Evolutionary conservation across 2,888 invertebrate species (phyloP).

Genomic region (Luperina testacea): DNA sequence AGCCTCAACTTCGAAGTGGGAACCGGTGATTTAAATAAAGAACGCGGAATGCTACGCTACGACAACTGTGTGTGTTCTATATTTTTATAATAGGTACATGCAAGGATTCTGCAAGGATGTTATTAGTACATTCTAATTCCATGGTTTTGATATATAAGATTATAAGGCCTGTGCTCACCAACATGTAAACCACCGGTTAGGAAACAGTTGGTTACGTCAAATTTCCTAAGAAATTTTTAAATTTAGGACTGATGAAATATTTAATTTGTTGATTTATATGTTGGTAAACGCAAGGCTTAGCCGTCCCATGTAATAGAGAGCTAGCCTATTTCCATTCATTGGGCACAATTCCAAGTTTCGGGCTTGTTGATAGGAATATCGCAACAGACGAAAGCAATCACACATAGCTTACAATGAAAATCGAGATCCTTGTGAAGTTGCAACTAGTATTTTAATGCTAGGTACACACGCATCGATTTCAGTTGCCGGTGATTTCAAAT

Average conservation of each 20-base stretch:
- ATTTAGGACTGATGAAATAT: no score
- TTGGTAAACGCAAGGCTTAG: neutral
- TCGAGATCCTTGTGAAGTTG: conserved; percentile 3
- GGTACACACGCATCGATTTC: neutral
- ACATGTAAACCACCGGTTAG: no score
- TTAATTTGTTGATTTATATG: no score
- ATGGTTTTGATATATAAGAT: no score
- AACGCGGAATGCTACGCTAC: neutral
- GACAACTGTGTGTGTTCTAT: neutral
- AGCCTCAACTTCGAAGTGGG: neutral
- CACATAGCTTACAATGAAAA: conserved; percentile 13
- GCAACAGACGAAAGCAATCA: conserved; percentile 30
- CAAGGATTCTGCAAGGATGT: no score
- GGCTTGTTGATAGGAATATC: conserved; percentile 7
- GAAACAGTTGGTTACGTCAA: no score
- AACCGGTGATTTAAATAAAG: conserved; percentile 8
- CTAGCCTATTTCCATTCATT: conserved; percentile 23
- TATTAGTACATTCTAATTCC: no score
- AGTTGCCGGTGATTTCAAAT: neutral
- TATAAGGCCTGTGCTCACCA: no score
- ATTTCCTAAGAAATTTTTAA: no score
- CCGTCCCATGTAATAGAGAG: neutral
- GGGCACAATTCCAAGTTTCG: conserved; percentile 31
- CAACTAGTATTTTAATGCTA: neutral
- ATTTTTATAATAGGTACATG: neutral